phyloP scores from a whole-genome alignment of 2,797 vertebrate genomes.

The Rhabdomys pumilio region DNA sequence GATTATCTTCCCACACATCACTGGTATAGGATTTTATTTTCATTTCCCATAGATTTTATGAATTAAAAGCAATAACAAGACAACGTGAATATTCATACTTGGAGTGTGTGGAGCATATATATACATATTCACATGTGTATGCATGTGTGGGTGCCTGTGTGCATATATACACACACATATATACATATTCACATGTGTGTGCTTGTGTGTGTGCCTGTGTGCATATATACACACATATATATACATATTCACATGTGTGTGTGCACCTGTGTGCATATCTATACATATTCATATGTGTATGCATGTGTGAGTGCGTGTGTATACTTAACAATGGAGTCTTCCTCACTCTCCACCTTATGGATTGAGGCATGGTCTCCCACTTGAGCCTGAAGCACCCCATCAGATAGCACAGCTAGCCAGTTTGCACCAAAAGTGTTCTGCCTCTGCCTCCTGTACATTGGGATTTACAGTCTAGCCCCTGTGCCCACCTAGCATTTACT shows the following conservation, averaged over 20 bases:
- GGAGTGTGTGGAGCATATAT: not conserved
- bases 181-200: not conserved
- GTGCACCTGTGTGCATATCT: not conserved
- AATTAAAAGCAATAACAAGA: conserved; percentile 53
- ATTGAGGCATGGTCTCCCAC: not conserved
- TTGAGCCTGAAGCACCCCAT: not conserved
- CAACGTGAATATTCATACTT: conserved; percentile 4
- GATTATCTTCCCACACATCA: not conserved
- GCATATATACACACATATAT: no score
- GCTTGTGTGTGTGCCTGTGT: not conserved
- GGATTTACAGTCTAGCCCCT: not conserved
- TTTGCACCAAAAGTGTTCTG: no score
- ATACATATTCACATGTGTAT: not conserved
- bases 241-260: not conserved
- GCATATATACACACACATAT: no score
- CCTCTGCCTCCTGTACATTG: not conserved
- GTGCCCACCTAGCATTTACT: not conserved
- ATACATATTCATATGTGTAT: not conserved
- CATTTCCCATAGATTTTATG: conserved; percentile 51
- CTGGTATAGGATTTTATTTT: conserved; percentile 47
- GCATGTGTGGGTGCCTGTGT: not conserved
- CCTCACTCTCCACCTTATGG: not conserved
- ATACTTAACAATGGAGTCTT: not conserved
- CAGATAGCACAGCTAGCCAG: not conserved
- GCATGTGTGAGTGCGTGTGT: not conserved